Conservation (phyloP, 1,140 invertebrate species). For the Steinernema khuongi region DNA sequence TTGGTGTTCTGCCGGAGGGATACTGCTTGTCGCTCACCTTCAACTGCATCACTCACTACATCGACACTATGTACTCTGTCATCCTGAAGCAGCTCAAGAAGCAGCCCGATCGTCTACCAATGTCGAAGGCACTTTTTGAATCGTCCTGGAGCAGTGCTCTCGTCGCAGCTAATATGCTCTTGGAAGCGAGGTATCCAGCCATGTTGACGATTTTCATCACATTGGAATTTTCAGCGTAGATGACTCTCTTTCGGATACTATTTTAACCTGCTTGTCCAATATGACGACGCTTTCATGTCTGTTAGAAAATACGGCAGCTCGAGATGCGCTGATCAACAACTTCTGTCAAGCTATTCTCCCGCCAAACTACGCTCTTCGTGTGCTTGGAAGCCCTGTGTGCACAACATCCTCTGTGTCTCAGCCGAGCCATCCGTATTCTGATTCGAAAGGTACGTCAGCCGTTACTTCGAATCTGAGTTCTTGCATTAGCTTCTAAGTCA, state of each 20-base stretch:
- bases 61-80: constrained; percentile 56
- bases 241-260: constrained; percentile 78
- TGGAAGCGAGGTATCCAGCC: constrained; percentile 75
- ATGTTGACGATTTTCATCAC: constrained; percentile 1
- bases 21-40: constrained; percentile 91
- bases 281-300: constrained; percentile 75
- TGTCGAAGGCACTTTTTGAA: constrained; percentile 72
- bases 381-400: constrained; percentile 14
- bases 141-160: constrained; percentile 91
- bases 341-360: constrained; percentile 89
- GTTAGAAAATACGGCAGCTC: constrained; percentile 71
- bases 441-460: too few species aligned
- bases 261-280: constrained; percentile 81
- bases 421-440: too few species aligned
- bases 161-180: constrained; percentile 78
- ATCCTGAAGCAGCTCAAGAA: constrained; percentile 59
- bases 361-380: constrained; percentile 77
- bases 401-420: neutral
- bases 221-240: constrained; percentile 69
- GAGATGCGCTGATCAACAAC: constrained; percentile 83
- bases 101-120: constrained; percentile 61
- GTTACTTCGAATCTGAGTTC: too few species aligned
- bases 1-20: constrained; percentile 83
- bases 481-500: too few species aligned
- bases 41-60: constrained; percentile 78